Conservation (phyloP, 2,888 invertebrate species). For the Coenonympha arcania region DNA sequence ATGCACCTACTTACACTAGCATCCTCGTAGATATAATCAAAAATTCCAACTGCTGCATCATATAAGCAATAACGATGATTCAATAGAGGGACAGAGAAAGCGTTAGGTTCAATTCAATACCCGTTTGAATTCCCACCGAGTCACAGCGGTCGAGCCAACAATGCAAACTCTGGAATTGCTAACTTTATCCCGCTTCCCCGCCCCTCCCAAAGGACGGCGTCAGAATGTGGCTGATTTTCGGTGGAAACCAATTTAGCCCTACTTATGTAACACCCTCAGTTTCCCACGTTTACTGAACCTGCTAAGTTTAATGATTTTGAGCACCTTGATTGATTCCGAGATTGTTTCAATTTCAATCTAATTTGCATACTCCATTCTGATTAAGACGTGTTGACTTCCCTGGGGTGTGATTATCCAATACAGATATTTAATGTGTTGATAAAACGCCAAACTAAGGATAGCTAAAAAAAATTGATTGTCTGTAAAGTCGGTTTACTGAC, state of each 20-base stretch:
- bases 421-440: too few relatives aligned
- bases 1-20: neutral
- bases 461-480: too few relatives aligned
- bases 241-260: constrained; percentile 53
- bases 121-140: constrained; percentile 47
- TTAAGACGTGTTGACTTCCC: neutral
- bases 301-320: constrained; percentile 27
- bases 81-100: constrained; percentile 44
- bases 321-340: constrained; percentile 31
- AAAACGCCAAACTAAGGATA: too few relatives aligned
- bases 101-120: constrained; percentile 56
- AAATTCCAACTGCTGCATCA: constrained; percentile 20
- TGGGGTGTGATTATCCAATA: neutral
- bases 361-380: constrained; percentile 16
- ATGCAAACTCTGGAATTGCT: constrained; percentile 60
- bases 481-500: too few relatives aligned
- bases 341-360: constrained; percentile 22
- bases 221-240: constrained; percentile 48
- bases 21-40: constrained; percentile 8
- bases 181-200: constrained; percentile 46
- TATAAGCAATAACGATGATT: constrained; percentile 38
- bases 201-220: constrained; percentile 41
- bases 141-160: constrained; percentile 51
- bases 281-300: constrained; percentile 35
- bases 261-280: constrained; percentile 55